Conservation (phyloP, 2,888 invertebrate genomes). For the Elysia crispata region DNA sequence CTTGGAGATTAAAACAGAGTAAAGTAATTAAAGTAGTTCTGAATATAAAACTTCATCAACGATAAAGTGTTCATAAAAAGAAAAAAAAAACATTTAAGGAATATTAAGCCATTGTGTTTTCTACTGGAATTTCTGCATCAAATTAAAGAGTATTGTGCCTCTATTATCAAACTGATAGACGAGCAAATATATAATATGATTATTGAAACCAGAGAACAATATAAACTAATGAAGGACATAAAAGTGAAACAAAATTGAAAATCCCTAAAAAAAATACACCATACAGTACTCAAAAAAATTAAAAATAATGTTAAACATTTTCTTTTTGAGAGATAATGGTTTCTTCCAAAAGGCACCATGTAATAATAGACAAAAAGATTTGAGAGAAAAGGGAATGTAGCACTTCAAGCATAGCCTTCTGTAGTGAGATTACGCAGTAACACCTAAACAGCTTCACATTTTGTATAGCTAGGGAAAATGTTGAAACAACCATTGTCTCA, state of each 20-base stretch:
- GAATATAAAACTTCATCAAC: background rate
- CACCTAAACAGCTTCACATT: background rate
- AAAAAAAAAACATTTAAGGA: background rate
- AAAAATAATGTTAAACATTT: background rate
- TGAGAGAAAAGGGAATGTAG: too few species aligned
- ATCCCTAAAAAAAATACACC: background rate
- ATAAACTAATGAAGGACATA: background rate
- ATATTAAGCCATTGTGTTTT: too few species aligned
- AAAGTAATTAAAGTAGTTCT: background rate
- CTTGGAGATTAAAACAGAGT: constrained; percentile 50
- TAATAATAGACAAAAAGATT: too few species aligned
- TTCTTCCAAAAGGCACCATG: too few species aligned
- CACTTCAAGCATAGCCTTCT: too few species aligned
- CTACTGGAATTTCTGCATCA: too few species aligned
- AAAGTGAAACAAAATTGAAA: background rate
- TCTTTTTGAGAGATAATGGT: background rate
- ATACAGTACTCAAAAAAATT: background rate
- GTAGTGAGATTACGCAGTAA: too few species aligned
- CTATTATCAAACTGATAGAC: too few species aligned
- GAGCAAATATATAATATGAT: too few species aligned
- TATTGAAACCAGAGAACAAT: too few species aligned
- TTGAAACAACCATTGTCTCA: constrained; percentile 38
- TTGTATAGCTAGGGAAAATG: background rate
- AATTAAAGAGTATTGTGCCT: too few species aligned
- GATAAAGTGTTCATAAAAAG: background rate